These are phyloP conservation scores for Anoplolepis gracilipes DNA, from an alignment of 1,140 invertebrate species.

Conservation along the genomic window DNA sequence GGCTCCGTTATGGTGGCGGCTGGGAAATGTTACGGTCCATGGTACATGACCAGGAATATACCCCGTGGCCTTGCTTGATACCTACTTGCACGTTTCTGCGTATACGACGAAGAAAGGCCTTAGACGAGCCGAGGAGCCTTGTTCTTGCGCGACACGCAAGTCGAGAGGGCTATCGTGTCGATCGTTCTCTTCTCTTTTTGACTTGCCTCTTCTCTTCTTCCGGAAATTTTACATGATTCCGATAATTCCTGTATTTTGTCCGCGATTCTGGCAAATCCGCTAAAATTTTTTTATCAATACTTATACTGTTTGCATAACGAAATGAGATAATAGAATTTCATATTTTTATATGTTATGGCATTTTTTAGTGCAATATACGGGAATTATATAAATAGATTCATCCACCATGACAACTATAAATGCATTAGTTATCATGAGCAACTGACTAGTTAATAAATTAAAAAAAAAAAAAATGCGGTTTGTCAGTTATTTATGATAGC, in stretches of 20 bases:
- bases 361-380: not conserved
- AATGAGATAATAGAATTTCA: not conserved
- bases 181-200: slow-evolving; percentile 39
- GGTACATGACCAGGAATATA: slow-evolving; percentile 65
- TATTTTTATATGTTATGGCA: not conserved
- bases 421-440: too few relatives aligned
- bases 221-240: slow-evolving; percentile 17
- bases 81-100: slow-evolving; percentile 60
- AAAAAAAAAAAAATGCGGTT: not conserved
- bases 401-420: too few relatives aligned
- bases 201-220: not conserved
- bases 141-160: slow-evolving; percentile 45
- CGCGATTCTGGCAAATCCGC: too few relatives aligned
- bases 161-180: slow-evolving; percentile 17
- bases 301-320: not conserved
- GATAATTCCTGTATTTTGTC: not conserved
- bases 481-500: not conserved
- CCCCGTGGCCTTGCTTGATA: slow-evolving; percentile 62
- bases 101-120: slow-evolving; percentile 52
- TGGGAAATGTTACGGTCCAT: slow-evolving; percentile 65
- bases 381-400: too few relatives aligned
- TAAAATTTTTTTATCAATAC: not conserved
- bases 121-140: slow-evolving; percentile 9
- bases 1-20: slow-evolving; percentile 62
- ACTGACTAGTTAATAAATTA: too few relatives aligned